These are phyloP conservation scores for Mobula birostris DNA, from an alignment of 2,113 vertebrate species.

Conservation along the genomic window DNA sequence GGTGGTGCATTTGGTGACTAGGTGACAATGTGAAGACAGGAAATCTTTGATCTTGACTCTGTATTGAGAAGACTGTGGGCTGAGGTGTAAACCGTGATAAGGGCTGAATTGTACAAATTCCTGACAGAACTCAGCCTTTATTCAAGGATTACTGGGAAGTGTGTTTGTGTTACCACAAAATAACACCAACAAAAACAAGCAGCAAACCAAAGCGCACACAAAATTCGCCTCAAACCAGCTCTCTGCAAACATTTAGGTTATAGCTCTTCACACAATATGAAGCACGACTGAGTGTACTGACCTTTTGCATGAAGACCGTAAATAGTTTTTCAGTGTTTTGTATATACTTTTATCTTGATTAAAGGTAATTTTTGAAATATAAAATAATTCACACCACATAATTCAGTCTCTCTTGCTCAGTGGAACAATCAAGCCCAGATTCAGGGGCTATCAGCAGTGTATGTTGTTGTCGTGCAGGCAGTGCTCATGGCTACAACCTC, in stretches of 20 bases:
- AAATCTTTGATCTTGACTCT: constrained; percentile 60
- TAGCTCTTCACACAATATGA: neutral
- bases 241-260: neutral
- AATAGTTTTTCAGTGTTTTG: too few species aligned
- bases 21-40: constrained; percentile 48
- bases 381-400: neutral
- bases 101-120: constrained; percentile 26
- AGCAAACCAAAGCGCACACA: neutral
- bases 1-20: constrained; percentile 39
- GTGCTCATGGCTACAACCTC: neutral
- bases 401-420: neutral
- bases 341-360: too few species aligned
- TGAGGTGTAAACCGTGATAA: constrained; percentile 34
- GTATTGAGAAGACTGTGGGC: constrained; percentile 37
- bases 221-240: neutral
- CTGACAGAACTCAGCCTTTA: neutral
- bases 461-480: neutral
- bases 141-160: neutral
- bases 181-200: neutral
- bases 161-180: neutral
- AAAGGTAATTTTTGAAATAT: too few species aligned
- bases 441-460: neutral
- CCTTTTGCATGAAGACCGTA: neutral
- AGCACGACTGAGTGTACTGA: too few species aligned
- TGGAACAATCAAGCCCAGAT: too few species aligned